These are phyloP conservation scores for Liolophura sinensis DNA, from an alignment of 1,140 invertebrate species.

Conservation along the genomic window DNA sequence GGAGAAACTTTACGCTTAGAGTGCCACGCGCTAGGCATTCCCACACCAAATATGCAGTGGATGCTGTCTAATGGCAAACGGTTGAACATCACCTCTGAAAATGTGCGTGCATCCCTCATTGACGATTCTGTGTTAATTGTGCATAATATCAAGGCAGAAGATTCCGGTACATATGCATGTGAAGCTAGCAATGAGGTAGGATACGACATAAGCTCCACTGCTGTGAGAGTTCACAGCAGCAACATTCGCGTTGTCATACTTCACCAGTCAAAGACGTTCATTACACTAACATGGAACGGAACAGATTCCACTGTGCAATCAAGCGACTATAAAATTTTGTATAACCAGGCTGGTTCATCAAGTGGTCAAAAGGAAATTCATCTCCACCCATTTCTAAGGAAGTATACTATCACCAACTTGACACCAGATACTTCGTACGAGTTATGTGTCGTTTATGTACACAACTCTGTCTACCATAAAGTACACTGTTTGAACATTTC, in stretches of 20 bases:
- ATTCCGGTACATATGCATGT: slow-evolving; percentile 50
- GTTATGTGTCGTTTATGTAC: slow-evolving; percentile 59
- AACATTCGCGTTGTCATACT: slow-evolving; percentile 54
- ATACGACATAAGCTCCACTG: slow-evolving; percentile 47
- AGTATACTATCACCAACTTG: slow-evolving; percentile 59
- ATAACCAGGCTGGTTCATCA: slow-evolving; percentile 28
- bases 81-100: slow-evolving; percentile 44
- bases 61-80: slow-evolving; percentile 53
- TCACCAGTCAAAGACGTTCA: slow-evolving; percentile 52
- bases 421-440: slow-evolving; percentile 57
- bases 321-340: slow-evolving; percentile 57
- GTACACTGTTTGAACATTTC: slow-evolving; percentile 56
- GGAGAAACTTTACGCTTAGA: slow-evolving; percentile 57
- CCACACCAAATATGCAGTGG: slow-evolving; percentile 58
- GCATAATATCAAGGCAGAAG: slow-evolving; percentile 30
- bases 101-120: slow-evolving; percentile 42
- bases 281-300: slow-evolving; percentile 61
- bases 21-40: slow-evolving; percentile 59
- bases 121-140: slow-evolving; percentile 50
- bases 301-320: slow-evolving; percentile 52
- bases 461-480: slow-evolving; percentile 42
- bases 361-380: slow-evolving; percentile 28
- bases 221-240: slow-evolving; percentile 49
- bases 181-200: slow-evolving; percentile 39
- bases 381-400: slow-evolving; percentile 37